Base-by-base conservation (phyloP, 2,113 vertebrate species). In the Cacatua alba region DNA sequence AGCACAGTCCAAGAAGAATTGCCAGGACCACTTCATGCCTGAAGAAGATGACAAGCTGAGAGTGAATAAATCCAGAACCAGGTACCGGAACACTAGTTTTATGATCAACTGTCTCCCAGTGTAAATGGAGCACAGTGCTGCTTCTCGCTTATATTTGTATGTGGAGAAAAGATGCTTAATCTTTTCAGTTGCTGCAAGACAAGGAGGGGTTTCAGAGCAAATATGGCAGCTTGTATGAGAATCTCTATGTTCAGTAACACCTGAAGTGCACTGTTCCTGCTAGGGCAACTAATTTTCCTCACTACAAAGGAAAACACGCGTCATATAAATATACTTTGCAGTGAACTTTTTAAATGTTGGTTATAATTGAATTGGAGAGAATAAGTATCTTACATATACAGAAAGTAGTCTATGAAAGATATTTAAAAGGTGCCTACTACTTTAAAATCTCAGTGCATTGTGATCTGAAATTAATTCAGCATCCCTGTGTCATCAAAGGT, bases 11-110 rank as follows among this genome's bases (percentile, higher is more conserved):
- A 88, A 83, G 82, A 92, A 88, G 80, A 81, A 93, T 71, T 78
- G n/a, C 86, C 59, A 59, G 57, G 41, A 83, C 52, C 72, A 83
- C 23, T 13, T 21, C 18, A 41, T 13, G 39, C 33, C 33, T 44
- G 86, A 75, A 26, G 48, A 92, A 92, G 65, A 78, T 93, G 95
- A 96, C 91, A 88, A 84, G 86, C 48, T 69, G 60, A 60, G 68
- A 93, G 90, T 94, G 85, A 97, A 95, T 90, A 93, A 94, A 96
- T 94, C 82, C 94, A 88, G 86, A 91, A 91, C 28, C 57, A 76
- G 80, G 77, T 86, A 93, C 35, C 88, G 95, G 92, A 95, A 90
- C 94, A 95, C 26, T 90, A 76, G 80, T 75, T 95, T 92, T 92
- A 93, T 90, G 88, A 95, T 83, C 83, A 88, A 78, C 83, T 95